Evolutionary conservation across 1,140 invertebrate genomes (phyloP).

Genomic region (Dreissena rostriformis): DNA sequence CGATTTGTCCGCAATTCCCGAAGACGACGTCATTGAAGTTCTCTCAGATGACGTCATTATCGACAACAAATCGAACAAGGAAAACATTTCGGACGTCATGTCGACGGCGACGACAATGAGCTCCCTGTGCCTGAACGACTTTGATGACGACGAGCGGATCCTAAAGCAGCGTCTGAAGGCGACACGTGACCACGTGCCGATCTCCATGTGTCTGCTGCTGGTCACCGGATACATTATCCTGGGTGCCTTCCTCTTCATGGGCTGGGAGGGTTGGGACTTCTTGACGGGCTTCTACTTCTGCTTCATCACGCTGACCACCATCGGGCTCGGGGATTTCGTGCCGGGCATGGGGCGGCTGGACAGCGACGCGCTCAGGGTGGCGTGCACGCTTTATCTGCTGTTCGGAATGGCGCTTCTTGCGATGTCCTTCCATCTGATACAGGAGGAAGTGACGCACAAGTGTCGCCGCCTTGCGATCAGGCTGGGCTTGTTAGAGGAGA

Average conservation of each 20-base stretch:
- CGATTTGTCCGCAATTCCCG: slow-evolving; percentile 28
- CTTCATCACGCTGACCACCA: slow-evolving; percentile 88
- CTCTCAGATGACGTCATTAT: slow-evolving; percentile 7
- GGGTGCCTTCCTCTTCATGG: slow-evolving; percentile 76
- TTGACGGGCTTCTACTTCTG: slow-evolving; percentile 96
- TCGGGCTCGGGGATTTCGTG: slow-evolving; percentile 92
- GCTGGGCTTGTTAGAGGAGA: slow-evolving; percentile 65
- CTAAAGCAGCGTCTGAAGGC: slow-evolving; percentile 32
- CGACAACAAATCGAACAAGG: not conserved
- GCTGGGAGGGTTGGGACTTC: slow-evolving; percentile 85
- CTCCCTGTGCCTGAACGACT: slow-evolving; percentile 28
- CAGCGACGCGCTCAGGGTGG: slow-evolving; percentile 62
- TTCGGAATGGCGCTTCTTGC: slow-evolving; percentile 94
- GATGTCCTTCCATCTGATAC: slow-evolving; percentile 95
- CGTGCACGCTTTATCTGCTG: slow-evolving; percentile 88
- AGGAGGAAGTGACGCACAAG: slow-evolving; percentile 92
- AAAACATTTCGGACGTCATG: not conserved
- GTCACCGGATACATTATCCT: slow-evolving; percentile 76
- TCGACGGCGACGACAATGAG: not conserved
- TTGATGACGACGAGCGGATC: slow-evolving; percentile 36
- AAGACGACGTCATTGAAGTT: slow-evolving; percentile 20
- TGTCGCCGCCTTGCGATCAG: slow-evolving; percentile 84
- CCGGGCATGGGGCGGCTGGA: slow-evolving; percentile 61
- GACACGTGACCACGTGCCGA: slow-evolving; percentile 71
- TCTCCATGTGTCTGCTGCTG: slow-evolving; percentile 73